Base-by-base conservation (phyloP, 64 coral and sea anemone species). In the Catalaphyllia jardinei region DNA sequence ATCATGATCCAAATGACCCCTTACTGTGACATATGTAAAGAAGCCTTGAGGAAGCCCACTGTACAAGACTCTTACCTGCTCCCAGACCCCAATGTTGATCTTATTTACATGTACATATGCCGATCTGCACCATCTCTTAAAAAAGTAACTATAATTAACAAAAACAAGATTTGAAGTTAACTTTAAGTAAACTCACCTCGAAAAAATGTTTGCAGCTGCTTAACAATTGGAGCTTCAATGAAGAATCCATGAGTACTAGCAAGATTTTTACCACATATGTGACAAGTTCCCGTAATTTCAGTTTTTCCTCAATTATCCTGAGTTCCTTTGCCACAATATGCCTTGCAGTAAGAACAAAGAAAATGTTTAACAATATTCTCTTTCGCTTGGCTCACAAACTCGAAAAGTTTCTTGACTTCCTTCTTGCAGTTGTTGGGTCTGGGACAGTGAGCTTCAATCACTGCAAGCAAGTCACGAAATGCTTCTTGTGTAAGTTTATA, bases 401-500 rank as follows among this genome's bases (percentile, higher is more conserved):
- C 78, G 29, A 83, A 54, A 31, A 91, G 22, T 30, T 67, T 80
- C 59, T 72, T 91, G 15, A 83, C 62, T 82, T 78, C 71, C 52
- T 1, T 83, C 83, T 67, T 80, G 29, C 89, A 91, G 52, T 91
- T 91, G 65, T 91, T 91, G 27, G 89, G 89, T 35, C 75, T 71
- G 20, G 89, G 89, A 54, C 89, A 91, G 51, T 91, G 89, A 8
- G 89, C 73, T 76, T 91, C 89, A 16, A 78, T 59, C 18, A 86
- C 80, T 20, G 80, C 79, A 38, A 91, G 81, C 10, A 86, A 71
- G 42, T 86, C 89, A 39, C 42, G 42, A 31, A 91, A 86, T 22
- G 89, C 89, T 76, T 83, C 89, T 28, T 80, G 51, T 27, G 89
- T 86, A n/a, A 91, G 79, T 74, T 91, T 91, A 29, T 91, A 80